These are phyloP conservation scores for Spodoptera frugiperda DNA, from an alignment of 1,140 invertebrate genomes.

Conservation along the genomic window DNA sequence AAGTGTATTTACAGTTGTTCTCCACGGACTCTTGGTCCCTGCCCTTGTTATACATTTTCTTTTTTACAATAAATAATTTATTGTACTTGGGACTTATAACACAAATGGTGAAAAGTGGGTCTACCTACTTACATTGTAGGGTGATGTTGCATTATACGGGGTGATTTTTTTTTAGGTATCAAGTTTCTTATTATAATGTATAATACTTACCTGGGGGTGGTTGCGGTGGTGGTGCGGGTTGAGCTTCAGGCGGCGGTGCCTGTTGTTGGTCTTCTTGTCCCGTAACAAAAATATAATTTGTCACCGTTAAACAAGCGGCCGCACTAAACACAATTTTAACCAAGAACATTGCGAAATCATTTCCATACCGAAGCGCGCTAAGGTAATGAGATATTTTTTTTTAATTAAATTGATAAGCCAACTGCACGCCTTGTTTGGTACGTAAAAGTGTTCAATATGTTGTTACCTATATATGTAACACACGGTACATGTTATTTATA, in stretches of 20 bases:
- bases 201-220: too few species aligned
- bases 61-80: too few species aligned
- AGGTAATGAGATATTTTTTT: constrained; percentile 34
- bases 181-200: too few species aligned
- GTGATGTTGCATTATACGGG: too few species aligned
- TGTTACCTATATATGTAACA: not conserved
- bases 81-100: too few species aligned
- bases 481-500: not conserved
- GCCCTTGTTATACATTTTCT: too few species aligned
- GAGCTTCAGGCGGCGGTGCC: not conserved
- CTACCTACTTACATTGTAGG: too few species aligned
- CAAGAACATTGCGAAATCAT: constrained; percentile 47
- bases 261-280: not conserved
- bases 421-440: not conserved
- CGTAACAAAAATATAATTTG: not conserved
- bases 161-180: too few species aligned
- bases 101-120: too few species aligned
- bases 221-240: too few species aligned
- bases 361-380: constrained; percentile 24
- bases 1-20: too few species aligned
- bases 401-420: constrained; percentile 54
- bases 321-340: constrained; percentile 12
- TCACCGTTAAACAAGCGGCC: not conserved
- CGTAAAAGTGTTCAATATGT: constrained; percentile 10
- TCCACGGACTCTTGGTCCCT: too few species aligned